Evolutionary conservation across 2,888 invertebrate species (phyloP).

Genomic region (Dyspetes luteomarginatus): DNA sequence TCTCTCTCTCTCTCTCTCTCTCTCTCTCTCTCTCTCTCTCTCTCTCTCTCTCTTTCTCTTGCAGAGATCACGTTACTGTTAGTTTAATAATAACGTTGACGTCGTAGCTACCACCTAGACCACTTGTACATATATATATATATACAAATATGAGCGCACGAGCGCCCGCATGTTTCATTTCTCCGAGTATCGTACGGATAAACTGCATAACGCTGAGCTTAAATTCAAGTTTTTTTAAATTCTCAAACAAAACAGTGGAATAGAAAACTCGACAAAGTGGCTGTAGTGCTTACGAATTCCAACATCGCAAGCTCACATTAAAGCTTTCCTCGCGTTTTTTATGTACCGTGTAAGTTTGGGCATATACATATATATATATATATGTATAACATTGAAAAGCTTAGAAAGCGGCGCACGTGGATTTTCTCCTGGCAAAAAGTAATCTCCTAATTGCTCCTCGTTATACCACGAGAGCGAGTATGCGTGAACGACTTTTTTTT

Average conservation of each 20-base stretch:
- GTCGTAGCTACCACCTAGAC: no score
- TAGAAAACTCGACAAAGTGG: conserved; percentile 8
- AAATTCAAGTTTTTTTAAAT: conserved; percentile 14
- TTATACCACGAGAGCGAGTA: conserved; percentile 26
- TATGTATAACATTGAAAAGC: conserved; percentile 30
- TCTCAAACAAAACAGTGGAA: conserved; percentile 27
- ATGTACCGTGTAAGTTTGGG: background rate
- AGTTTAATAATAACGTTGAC: conserved; percentile 50
- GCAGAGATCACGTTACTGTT: conserved; percentile 45
- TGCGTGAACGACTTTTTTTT: conserved; percentile 38
- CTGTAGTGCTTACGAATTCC: conserved; percentile 21
- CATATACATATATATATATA: background rate
- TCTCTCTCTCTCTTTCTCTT: background rate
- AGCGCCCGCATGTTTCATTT: no score
- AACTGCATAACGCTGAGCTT: no score
- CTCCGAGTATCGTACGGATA: no score
- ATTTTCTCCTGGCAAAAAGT: conserved; percentile 57
- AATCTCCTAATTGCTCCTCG: conserved; percentile 62
- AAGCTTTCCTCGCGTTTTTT: conserved; percentile 47
- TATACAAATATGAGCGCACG: background rate
- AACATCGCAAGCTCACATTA: conserved; percentile 27
- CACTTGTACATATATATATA: background rate
- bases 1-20: conserved; percentile 7
- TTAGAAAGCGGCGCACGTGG: conserved; percentile 31
- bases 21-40: conserved; percentile 29